phyloP scores from a whole-genome alignment of 1,140 invertebrate genomes.

The Tribolium castaneum region DNA sequence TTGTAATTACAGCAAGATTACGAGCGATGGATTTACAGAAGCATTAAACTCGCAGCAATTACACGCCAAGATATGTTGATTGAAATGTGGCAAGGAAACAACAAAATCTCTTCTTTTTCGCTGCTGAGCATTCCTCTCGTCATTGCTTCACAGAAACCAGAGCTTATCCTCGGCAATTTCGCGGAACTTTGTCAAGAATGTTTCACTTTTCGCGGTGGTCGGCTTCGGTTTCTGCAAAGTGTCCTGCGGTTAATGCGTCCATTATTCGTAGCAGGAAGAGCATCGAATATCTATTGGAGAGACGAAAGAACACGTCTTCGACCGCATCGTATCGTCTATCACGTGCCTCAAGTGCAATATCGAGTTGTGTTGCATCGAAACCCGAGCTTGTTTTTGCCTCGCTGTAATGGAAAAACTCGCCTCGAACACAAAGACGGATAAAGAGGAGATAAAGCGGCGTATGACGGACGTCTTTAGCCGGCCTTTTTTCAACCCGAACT shows the following conservation, averaged over 20 bases:
- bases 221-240: too few relatives aligned
- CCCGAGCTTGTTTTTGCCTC: background rate
- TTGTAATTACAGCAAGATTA: background rate
- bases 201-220: background rate
- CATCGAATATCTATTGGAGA: background rate
- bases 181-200: background rate
- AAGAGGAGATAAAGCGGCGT: background rate
- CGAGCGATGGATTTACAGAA: too few relatives aligned
- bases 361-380: background rate
- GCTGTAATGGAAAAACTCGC: background rate
- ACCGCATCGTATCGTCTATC: conserved; percentile 4
- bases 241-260: background rate
- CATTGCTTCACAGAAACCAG: background rate
- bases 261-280: background rate
- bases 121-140: background rate
- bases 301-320: background rate
- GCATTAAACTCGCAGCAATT: background rate
- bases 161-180: background rate
- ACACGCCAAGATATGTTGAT: background rate
- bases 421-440: background rate
- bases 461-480: background rate
- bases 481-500: background rate
- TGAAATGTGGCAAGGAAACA: background rate
- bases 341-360: conserved; percentile 1
- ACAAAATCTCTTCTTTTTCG: background rate